A percentile compares a stretch with the other conserved stretches of the same genome.
phyloP scores from a whole-genome alignment of 2,113 vertebrate genomes.

The Hymenochirus boettgeri region DNA sequence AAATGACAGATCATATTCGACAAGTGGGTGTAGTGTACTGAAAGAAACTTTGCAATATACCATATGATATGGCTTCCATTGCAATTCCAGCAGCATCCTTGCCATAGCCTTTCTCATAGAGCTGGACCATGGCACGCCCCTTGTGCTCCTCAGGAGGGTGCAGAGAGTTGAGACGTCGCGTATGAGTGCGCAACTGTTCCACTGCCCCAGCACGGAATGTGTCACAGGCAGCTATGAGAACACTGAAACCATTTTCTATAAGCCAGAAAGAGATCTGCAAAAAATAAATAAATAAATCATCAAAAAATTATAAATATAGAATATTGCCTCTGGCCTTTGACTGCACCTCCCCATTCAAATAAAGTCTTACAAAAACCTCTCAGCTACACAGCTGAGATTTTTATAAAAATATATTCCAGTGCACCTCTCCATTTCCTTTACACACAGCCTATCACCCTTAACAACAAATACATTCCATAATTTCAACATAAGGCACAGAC shows the following conservation, averaged over 20 bases:
- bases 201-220: slow-evolving; percentile 93
- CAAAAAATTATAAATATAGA: no score
- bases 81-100: slow-evolving; percentile 95
- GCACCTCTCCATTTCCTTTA: no score
- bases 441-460: no score
- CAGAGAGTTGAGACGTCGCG: slow-evolving; percentile 83
- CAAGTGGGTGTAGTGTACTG: no score
- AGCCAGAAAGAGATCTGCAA: slow-evolving; percentile 93
- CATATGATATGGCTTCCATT: slow-evolving; percentile 94
- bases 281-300: background rate
- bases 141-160: slow-evolving; percentile 80
- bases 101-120: slow-evolving; percentile 96
- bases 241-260: slow-evolving; percentile 89
- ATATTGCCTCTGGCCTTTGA: no score
- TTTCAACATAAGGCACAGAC: no score
- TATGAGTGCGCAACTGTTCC: slow-evolving; percentile 94
- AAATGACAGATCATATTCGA: no score
- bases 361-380: no score
- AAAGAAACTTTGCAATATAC: slow-evolving; percentile 53
- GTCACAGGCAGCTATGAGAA: slow-evolving; percentile 94
- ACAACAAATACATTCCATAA: no score
- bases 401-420: no score
- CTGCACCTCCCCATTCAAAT: no score
- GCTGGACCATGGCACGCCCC: slow-evolving; percentile 78
- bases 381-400: no score